These are phyloP conservation scores for Trichoplusia ni DNA, from an alignment of 1,140 invertebrate species.

Conservation along the genomic window DNA sequence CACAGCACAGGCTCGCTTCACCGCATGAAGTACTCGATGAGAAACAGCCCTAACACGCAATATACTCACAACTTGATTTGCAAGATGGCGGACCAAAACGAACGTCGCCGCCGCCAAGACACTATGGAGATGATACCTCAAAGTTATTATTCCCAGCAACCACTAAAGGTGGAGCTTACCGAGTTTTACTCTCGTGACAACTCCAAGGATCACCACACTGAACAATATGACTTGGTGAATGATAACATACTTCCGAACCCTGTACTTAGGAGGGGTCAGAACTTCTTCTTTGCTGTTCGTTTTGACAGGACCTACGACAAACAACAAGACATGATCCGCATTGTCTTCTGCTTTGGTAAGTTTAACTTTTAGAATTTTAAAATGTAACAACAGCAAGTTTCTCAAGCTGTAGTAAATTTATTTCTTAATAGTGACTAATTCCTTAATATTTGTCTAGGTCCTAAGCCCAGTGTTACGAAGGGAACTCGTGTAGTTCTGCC, in stretches of 20 bases:
- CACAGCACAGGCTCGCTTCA: constrained; percentile 72
- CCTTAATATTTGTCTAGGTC: constrained; percentile 81
- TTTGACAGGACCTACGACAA: constrained; percentile 81
- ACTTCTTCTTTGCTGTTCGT: constrained; percentile 84
- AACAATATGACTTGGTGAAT: constrained; percentile 84
- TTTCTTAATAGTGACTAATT: neutral
- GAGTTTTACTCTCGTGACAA: constrained; percentile 86
- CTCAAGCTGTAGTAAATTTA: no score
- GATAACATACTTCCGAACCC: constrained; percentile 79
- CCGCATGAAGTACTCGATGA: constrained; percentile 72
- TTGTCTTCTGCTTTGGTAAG: constrained; percentile 79
- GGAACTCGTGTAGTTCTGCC: constrained; percentile 84
- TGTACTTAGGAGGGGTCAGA: constrained; percentile 84
- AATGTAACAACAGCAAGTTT: neutral
- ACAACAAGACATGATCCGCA: constrained; percentile 77
- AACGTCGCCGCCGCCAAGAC: constrained; percentile 77
- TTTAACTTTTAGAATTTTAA: neutral
- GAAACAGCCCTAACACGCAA: constrained; percentile 77
- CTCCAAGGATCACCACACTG: constrained; percentile 84
- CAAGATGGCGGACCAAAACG: constrained; percentile 78
- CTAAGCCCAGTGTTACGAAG: constrained; percentile 84
- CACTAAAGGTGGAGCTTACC: constrained; percentile 83
- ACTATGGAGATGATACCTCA: constrained; percentile 78
- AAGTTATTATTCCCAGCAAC: constrained; percentile 79
- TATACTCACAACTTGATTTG: constrained; percentile 78